These are phyloP conservation scores for Tokudaia muenninki DNA, from an alignment of 2,797 vertebrate species.

Conservation along the genomic window DNA sequence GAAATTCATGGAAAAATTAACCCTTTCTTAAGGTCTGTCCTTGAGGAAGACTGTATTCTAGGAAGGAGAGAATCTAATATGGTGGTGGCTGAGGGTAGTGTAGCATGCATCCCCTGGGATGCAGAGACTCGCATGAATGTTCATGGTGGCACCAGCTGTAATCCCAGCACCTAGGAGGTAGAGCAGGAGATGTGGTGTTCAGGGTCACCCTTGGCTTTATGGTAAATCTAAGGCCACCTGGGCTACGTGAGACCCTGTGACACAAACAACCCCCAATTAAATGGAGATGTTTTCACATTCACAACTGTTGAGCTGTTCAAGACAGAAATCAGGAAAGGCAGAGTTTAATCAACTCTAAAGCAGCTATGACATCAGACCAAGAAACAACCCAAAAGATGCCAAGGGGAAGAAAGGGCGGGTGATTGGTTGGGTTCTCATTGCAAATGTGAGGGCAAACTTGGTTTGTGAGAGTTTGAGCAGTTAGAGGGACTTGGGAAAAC, in stretches of 20 bases:
- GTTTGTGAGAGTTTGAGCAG: neutral
- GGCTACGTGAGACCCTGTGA: neutral
- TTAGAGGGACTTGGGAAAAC: neutral
- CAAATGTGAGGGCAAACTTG: conserved; percentile 2
- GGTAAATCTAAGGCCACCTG: neutral
- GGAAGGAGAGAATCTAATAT: neutral
- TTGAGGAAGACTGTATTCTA: conserved; percentile 26
- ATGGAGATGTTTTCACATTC: neutral
- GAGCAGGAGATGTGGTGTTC: neutral
- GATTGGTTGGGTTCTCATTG: neutral
- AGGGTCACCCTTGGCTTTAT: neutral
- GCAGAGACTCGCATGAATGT: neutral
- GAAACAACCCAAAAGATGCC: neutral
- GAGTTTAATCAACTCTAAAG: neutral
- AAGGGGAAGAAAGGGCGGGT: neutral
- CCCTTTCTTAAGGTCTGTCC: neutral
- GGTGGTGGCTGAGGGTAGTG: neutral
- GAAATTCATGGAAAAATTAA: neutral
- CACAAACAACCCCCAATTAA: neutral
- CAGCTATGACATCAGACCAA: neutral
- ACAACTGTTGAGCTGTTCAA: neutral
- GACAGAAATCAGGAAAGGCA: neutral
- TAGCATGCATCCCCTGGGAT: neutral
- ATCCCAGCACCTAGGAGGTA: neutral
- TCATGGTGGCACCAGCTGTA: too few species aligned